These are phyloP conservation scores for Chironomus striatipennis DNA, from an alignment of 1,140 invertebrate species.

Conservation along the genomic window DNA sequence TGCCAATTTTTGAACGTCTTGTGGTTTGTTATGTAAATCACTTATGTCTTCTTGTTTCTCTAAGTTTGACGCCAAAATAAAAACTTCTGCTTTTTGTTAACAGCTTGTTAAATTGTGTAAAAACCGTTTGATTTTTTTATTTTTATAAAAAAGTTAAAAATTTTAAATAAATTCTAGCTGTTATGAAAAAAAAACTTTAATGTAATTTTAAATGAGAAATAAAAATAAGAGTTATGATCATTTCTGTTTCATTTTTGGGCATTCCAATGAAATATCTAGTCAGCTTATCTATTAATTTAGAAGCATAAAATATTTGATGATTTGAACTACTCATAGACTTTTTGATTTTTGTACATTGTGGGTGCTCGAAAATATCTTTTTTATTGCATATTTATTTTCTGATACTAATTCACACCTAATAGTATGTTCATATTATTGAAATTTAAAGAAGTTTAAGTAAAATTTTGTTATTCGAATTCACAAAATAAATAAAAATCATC, in stretches of 20 bases:
- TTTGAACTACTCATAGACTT: not conserved
- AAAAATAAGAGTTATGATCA: no score
- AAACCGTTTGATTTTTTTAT: not conserved
- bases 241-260: not conserved
- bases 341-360: constrained; percentile 20
- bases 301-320: not conserved
- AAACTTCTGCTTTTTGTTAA: constrained; percentile 14
- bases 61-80: constrained; percentile 10
- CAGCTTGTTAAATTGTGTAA: not conserved
- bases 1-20: not conserved
- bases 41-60: not conserved
- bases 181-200: no score
- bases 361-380: constrained; percentile 19
- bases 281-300: not conserved
- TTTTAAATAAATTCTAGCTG: no score
- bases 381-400: not conserved
- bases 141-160: not conserved
- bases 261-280: constrained; percentile 6
- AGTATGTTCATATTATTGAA: no score
- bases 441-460: not conserved
- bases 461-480: constrained; percentile 4
- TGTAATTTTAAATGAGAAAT: no score
- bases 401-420: not conserved
- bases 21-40: not conserved
- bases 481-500: constrained; percentile 17